A percentile compares a stretch with the other conserved stretches of the same genome.
These are phyloP conservation scores for Cabera pusaria DNA, from an alignment of 2,888 invertebrate species.

Conservation along the genomic window DNA sequence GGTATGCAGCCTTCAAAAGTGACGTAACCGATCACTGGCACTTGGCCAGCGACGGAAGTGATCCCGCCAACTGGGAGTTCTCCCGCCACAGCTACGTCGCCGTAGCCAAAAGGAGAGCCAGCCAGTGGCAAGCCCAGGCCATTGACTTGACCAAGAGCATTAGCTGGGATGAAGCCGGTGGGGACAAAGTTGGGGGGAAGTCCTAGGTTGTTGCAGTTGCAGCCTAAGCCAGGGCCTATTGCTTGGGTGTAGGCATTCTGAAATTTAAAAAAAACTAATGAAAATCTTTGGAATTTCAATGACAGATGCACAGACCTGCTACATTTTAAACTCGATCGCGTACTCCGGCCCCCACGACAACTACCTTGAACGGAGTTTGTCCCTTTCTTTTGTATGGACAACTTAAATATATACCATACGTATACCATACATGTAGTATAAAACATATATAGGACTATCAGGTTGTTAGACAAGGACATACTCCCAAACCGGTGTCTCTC, in stretches of 20 bases:
- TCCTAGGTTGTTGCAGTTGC: conserved; percentile 12
- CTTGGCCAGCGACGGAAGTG: conserved; percentile 59
- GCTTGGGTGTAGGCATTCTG: conserved; percentile 37
- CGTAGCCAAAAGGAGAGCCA: conserved; percentile 45
- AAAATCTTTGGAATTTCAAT: too few relatives aligned
- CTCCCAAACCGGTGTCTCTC: too few relatives aligned
- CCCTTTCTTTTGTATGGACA: too few relatives aligned
- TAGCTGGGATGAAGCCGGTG: conserved; percentile 24
- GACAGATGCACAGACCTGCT: too few relatives aligned
- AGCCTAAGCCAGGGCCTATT: conserved; percentile 21
- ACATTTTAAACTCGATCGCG: too few relatives aligned
- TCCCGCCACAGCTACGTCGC: conserved; percentile 56
- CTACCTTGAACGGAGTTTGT: too few relatives aligned
- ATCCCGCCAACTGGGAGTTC: conserved; percentile 62
- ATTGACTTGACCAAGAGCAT: too few relatives aligned
- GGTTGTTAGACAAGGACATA: too few relatives aligned
- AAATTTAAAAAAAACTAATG: conserved; percentile 12
- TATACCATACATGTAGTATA: too few relatives aligned
- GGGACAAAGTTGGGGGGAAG: conserved; percentile 25
- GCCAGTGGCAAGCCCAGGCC: conserved; percentile 9
- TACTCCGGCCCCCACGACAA: too few relatives aligned
- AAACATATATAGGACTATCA: too few relatives aligned
- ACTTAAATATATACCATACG: too few relatives aligned
- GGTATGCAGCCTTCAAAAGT: conserved; percentile 68
- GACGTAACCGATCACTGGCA: conserved; percentile 70